phyloP scores from a whole-genome alignment of 2,113 vertebrate genomes.

The Carollia perspicillata region DNA sequence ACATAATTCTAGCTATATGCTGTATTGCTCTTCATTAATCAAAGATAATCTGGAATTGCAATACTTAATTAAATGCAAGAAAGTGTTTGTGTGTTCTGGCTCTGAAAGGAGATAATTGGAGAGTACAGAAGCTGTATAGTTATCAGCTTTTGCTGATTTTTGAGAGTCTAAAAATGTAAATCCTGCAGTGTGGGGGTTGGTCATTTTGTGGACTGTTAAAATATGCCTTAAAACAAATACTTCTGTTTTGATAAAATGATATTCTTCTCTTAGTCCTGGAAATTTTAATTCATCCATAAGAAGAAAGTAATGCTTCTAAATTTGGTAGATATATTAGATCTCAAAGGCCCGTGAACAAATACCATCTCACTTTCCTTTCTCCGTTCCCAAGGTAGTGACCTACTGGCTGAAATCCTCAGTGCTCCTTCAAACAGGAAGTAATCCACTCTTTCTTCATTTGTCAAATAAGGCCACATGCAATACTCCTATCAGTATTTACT shows the following conservation, averaged over 20 bases:
- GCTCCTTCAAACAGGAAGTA: background rate
- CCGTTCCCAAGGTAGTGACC: background rate
- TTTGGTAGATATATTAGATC: background rate
- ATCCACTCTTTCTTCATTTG: background rate
- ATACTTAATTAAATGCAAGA: slow-evolving; percentile 78
- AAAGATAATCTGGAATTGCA: slow-evolving; percentile 77
- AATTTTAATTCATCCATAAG: background rate
- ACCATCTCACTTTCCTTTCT: background rate
- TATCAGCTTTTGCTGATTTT: slow-evolving; percentile 61
- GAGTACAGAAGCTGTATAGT: slow-evolving; percentile 59
- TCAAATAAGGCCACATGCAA: background rate
- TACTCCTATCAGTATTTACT: background rate
- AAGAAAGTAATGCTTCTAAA: background rate
- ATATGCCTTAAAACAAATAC: background rate
- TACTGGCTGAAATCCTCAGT: background rate
- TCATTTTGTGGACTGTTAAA: background rate
- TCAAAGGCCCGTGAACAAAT: background rate
- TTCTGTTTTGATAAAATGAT: background rate
- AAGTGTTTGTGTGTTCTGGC: slow-evolving; percentile 75
- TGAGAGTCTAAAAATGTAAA: slow-evolving; percentile 37
- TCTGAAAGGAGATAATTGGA: slow-evolving; percentile 73
- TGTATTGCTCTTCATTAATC: slow-evolving; percentile 77
- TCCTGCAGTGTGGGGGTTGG: background rate
- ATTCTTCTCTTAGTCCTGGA: background rate
- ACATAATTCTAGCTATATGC: slow-evolving; percentile 76